phyloP scores from a whole-genome alignment of 2,113 vertebrate genomes.

The Smithornis capensis region DNA sequence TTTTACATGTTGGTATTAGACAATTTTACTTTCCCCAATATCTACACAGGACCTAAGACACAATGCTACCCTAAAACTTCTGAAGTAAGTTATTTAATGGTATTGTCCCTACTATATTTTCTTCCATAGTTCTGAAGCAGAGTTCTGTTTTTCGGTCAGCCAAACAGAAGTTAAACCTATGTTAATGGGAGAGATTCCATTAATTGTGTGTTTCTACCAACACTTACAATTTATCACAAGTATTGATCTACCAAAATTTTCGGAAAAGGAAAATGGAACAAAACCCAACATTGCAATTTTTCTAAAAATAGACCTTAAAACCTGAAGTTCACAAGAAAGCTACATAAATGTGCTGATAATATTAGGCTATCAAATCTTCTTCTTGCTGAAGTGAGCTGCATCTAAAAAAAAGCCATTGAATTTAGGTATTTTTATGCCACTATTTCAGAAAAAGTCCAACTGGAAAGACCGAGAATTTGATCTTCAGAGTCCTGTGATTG shows the following conservation, averaged over 20 bases:
- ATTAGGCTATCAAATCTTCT: background rate
- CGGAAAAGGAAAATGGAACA: background rate
- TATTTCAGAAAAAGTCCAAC: background rate
- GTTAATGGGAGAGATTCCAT: background rate
- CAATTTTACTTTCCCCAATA: background rate
- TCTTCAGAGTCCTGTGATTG: background rate
- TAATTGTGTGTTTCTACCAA: background rate
- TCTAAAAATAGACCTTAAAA: background rate
- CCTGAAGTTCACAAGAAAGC: background rate
- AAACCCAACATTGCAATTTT: background rate
- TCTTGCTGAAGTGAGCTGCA: background rate
- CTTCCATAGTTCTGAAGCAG: background rate
- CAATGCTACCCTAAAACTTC: background rate
- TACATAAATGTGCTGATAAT: background rate
- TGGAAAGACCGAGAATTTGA: background rate
- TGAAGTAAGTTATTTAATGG: background rate
- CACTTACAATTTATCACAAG: background rate
- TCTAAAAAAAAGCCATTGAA: background rate
- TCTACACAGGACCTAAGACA: background rate
- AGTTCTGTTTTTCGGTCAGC: background rate
- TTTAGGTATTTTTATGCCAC: background rate
- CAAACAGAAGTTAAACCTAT: background rate
- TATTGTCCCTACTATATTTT: background rate
- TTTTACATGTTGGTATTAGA: background rate
- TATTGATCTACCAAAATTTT: background rate